A percentile compares a stretch with the other conserved stretches of the same genome.
Evolutionary conservation across 2,797 vertebrate genomes (phyloP).

Genomic region (Tiaroga cobitis): DNA sequence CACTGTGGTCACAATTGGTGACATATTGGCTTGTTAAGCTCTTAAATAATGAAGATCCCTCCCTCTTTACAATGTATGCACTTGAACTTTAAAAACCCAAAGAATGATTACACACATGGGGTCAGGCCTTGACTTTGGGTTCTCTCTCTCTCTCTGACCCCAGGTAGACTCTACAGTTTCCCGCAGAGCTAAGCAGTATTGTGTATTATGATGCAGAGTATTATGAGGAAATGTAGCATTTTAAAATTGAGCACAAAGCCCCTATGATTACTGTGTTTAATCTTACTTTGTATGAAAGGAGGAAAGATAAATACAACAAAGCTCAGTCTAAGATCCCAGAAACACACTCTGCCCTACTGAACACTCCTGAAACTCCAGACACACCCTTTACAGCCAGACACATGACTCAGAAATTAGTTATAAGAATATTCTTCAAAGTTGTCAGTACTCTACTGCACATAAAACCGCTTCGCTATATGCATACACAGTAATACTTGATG

Average conservation of each 20-base stretch:
- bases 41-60: slow-evolving; percentile 6
- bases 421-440: slow-evolving; percentile 29
- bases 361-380: slow-evolving; percentile 41
- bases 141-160: background rate
- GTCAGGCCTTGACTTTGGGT: slow-evolving; percentile 16
- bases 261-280: slow-evolving; percentile 23
- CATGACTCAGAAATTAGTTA: slow-evolving; percentile 41
- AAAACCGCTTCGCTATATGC: background rate
- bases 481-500: background rate
- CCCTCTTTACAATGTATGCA: slow-evolving; percentile 15
- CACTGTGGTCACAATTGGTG: slow-evolving; percentile 34
- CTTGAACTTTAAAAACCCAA: slow-evolving; percentile 35
- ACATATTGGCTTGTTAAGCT: slow-evolving; percentile 48
- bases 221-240: background rate
- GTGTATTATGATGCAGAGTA: background rate
- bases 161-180: background rate
- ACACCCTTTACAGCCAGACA: slow-evolving; percentile 48
- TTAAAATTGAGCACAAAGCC: slow-evolving; percentile 17
- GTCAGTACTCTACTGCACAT: background rate
- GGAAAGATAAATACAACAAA: slow-evolving; percentile 21
- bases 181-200: background rate
- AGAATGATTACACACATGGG: slow-evolving; percentile 2
- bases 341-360: slow-evolving; percentile 13
- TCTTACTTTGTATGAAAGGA: slow-evolving; percentile 29
- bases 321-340: slow-evolving; percentile 6